Percentiles rank a stretch among this genome's conserved stretches.
These are phyloP conservation scores for Chrysodeixis includens DNA, from an alignment of 2,888 invertebrate genomes.

Conservation along the genomic window DNA sequence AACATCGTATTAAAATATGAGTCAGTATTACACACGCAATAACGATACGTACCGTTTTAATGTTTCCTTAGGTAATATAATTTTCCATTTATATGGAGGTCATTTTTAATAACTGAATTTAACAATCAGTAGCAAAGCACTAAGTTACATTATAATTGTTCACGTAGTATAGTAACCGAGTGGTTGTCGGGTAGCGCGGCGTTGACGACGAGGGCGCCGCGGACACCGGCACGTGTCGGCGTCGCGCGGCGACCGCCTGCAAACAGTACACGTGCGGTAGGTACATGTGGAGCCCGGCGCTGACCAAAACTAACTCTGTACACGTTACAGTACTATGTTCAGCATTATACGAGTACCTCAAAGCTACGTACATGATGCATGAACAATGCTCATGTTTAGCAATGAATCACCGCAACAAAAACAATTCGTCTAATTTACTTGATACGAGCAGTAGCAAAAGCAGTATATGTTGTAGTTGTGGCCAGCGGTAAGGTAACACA, in stretches of 20 bases:
- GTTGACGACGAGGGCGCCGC: slow-evolving; percentile 28
- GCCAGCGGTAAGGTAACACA: slow-evolving; percentile 41
- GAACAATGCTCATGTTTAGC: slow-evolving; percentile 43
- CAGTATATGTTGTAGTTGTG: slow-evolving; percentile 24
- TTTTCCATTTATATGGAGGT: not conserved
- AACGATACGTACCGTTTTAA: not conserved
- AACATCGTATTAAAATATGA: slow-evolving; percentile 10
- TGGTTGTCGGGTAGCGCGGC: not conserved
- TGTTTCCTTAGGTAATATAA: not conserved
- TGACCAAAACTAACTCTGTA: too few species aligned
- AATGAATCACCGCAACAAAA: slow-evolving; percentile 36
- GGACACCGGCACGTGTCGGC: slow-evolving; percentile 43
- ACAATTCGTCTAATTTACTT: slow-evolving; percentile 16
- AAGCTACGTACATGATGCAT: slow-evolving; percentile 61
- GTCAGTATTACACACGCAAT: slow-evolving; percentile 13
- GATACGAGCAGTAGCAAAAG: slow-evolving; percentile 13
- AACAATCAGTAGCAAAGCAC: not conserved
- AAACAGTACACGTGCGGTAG: slow-evolving; percentile 55
- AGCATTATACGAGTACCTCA: slow-evolving; percentile 49
- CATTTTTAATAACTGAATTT: not conserved
- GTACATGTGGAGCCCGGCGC: too few species aligned
- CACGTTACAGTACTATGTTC: slow-evolving; percentile 16
- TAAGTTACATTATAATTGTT: not conserved
- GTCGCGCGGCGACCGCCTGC: slow-evolving; percentile 55
- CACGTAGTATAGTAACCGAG: not conserved